These are phyloP conservation scores for Apostichopus parvimensis DNA, from an alignment of 35 echinoderm and acorn worm species.

Conservation along the genomic window DNA sequence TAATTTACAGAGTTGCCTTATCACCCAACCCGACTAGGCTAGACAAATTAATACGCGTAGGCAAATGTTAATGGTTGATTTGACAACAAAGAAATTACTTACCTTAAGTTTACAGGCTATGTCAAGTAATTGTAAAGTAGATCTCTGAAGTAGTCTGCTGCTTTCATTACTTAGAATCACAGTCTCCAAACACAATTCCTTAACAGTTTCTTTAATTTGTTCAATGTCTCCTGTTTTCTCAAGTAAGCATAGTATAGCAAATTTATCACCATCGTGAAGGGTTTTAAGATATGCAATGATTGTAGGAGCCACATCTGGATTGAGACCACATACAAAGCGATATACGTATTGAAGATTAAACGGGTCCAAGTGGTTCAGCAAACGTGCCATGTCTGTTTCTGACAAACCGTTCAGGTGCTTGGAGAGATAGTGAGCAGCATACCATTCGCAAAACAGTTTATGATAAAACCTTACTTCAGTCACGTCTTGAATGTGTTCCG, in stretches of 20 bases:
- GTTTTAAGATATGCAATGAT: conserved; percentile 18
- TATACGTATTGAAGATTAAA: conserved; percentile 16
- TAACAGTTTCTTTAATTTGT: neutral
- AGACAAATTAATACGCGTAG: neutral
- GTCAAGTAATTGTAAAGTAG: conserved; percentile 17
- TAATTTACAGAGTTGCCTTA: neutral
- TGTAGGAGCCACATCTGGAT: neutral
- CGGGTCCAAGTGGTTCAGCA: neutral
- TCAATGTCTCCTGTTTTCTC: neutral
- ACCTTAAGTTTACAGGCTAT: neutral
- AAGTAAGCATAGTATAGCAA: neutral
- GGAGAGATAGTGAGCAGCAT: conserved; percentile 4
- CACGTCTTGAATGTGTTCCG: neutral
- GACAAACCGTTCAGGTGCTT: neutral
- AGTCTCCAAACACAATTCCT: neutral
- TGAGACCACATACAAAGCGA: conserved; percentile 25
- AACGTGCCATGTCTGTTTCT: too few relatives aligned
- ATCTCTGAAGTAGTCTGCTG: conserved; percentile 32
- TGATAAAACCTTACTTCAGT: conserved; percentile 23
- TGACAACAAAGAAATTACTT: too few relatives aligned
- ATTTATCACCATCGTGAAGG: neutral
- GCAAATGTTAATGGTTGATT: neutral
- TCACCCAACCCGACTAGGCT: neutral
- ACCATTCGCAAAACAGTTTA: conserved; percentile 37
- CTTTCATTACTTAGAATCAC: neutral